These are phyloP conservation scores for Tenthredo scrophulariae DNA, from an alignment of 2,888 invertebrate species.

Conservation along the genomic window DNA sequence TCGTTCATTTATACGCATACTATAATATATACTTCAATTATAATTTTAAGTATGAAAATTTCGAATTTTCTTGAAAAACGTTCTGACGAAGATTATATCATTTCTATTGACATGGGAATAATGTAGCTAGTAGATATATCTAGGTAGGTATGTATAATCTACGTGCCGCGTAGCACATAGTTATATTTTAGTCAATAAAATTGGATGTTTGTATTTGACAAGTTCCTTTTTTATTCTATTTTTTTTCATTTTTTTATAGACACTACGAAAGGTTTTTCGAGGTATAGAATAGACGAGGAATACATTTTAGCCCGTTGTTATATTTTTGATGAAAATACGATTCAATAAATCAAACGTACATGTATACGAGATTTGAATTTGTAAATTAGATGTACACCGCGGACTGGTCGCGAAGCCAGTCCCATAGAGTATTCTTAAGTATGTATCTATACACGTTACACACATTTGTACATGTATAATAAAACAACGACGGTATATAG, in stretches of 20 bases:
- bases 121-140: background rate
- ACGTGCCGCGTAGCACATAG: background rate
- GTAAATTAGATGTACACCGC: background rate
- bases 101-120: conserved; percentile 4
- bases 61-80: background rate
- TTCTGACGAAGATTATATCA: background rate
- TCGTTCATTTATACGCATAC: background rate
- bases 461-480: background rate
- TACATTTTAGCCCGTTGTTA: background rate
- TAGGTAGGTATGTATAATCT: background rate
- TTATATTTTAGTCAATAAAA: background rate
- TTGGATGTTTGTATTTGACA: background rate
- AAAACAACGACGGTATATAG: background rate
- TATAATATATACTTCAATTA: no score
- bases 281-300: background rate
- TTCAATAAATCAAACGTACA: background rate
- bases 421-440: conserved; percentile 21
- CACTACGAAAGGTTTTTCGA: background rate
- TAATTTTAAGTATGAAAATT: background rate
- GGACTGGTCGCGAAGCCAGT: conserved; percentile 31
- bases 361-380: conserved; percentile 10
- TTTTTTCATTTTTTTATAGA: background rate
- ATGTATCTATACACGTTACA: background rate
- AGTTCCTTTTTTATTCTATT: background rate
- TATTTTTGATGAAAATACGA: background rate